Percentiles rank a stretch among this genome's conserved stretches.
These are phyloP conservation scores for Aricia agestis DNA, from an alignment of 1,140 invertebrate genomes.

Conservation along the genomic window DNA sequence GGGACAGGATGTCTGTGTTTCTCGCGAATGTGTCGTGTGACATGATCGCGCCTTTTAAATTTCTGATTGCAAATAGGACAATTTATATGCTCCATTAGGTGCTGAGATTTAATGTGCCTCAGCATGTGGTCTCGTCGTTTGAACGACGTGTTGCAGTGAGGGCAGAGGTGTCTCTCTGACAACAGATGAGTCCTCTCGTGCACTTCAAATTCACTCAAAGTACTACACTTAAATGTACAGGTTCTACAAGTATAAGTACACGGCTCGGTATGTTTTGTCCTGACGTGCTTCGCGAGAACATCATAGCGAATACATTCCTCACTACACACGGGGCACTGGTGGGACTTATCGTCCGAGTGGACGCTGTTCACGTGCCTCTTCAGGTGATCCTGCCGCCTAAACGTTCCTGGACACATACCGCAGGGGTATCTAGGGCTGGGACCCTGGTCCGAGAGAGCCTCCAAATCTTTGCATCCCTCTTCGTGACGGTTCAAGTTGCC, in stretches of 20 bases:
- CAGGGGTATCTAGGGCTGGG: neutral
- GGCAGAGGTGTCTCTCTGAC: slow-evolving; percentile 36
- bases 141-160: slow-evolving; percentile 41
- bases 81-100: slow-evolving; percentile 35
- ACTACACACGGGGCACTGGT: slow-evolving; percentile 37
- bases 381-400: slow-evolving; percentile 44
- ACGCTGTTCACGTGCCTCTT: slow-evolving; percentile 44
- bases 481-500: too few species aligned
- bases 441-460: too few species aligned
- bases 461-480: too few species aligned
- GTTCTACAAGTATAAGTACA: slow-evolving; percentile 36
- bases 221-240: slow-evolving; percentile 35
- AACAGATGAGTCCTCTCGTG: slow-evolving; percentile 37
- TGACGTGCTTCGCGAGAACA: slow-evolving; percentile 40
- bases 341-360: slow-evolving; percentile 35
- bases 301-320: slow-evolving; percentile 39
- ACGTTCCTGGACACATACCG: slow-evolving; percentile 33
- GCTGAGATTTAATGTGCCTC: slow-evolving; percentile 45
- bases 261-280: slow-evolving; percentile 34
- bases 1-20: slow-evolving; percentile 33
- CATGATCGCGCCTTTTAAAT: slow-evolving; percentile 51
- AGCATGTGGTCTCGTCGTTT: slow-evolving; percentile 54
- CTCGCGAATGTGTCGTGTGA: slow-evolving; percentile 46
- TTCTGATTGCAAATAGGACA: slow-evolving; percentile 44
- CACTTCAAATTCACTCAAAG: slow-evolving; percentile 35